Percentiles rank a stretch among this genome's conserved stretches.
Evolutionary conservation across 2,888 invertebrate species (phyloP).

Genomic region (Bimastos eiseni): DNA sequence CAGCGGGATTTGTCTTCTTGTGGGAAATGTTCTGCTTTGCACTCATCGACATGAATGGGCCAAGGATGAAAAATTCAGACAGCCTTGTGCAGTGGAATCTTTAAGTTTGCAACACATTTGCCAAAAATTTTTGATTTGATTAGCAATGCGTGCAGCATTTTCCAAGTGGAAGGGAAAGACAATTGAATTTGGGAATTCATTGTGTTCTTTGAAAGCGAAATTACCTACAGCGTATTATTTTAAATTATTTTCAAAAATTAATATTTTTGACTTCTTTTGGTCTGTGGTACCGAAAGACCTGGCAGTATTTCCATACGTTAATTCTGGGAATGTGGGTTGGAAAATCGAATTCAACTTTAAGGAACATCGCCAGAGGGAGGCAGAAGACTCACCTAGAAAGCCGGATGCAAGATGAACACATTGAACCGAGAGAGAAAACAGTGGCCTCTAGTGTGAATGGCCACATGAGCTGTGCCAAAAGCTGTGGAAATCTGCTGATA

Average conservation of each 20-base stretch:
- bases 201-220: neutral
- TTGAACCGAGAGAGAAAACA: neutral
- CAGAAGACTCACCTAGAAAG: neutral
- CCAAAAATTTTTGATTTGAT: neutral
- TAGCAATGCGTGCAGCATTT: neutral
- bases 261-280: neutral
- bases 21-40: neutral
- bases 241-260: neutral
- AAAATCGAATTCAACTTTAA: neutral
- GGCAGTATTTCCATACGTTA: neutral
- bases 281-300: too few relatives aligned
- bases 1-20: neutral
- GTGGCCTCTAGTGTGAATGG: neutral
- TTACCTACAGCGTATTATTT: neutral
- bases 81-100: conserved; percentile 1
- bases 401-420: neutral
- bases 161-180: neutral
- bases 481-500: neutral
- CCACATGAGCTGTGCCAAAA: neutral
- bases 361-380: neutral
- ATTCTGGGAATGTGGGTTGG: neutral
- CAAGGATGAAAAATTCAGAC: too few relatives aligned
- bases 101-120: neutral
- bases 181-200: neutral
- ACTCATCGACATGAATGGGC: neutral